Conservation (phyloP, 2,797 vertebrate species). For the Hylomyscus alleni region DNA sequence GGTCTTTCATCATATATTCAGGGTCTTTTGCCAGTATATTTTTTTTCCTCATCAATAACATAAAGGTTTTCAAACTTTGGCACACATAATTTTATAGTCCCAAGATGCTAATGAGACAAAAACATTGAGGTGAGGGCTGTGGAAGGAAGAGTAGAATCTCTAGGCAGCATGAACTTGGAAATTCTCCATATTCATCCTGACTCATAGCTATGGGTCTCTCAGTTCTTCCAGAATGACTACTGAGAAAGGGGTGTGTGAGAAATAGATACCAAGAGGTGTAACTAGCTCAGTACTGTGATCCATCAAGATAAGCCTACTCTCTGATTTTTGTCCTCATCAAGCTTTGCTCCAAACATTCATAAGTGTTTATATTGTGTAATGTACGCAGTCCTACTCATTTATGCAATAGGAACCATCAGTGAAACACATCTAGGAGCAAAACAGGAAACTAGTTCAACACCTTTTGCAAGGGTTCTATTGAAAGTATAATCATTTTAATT, state of each 20-base stretch:
- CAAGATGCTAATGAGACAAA: conserved; percentile 66
- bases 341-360: conserved; percentile 38
- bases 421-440: conserved; percentile 47
- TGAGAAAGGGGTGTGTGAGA: conserved; percentile 69
- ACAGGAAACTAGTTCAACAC: conserved; percentile 64
- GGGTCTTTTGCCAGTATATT: conserved; percentile 38
- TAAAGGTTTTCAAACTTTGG: conserved; percentile 62
- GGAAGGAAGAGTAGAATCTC: conserved; percentile 56
- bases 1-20: background rate
- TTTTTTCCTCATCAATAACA: background rate
- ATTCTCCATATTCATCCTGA: conserved; percentile 44
- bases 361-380: conserved; percentile 70
- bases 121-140: conserved; percentile 21
- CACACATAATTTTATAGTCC: conserved; percentile 51
- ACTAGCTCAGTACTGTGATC: conserved; percentile 32
- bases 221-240: conserved; percentile 57
- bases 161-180: conserved; percentile 59
- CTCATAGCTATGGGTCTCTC: conserved; percentile 48
- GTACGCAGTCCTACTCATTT: conserved; percentile 52
- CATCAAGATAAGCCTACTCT: conserved; percentile 60
- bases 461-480: conserved; percentile 60
- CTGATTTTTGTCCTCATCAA: conserved; percentile 49
- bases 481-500: conserved; percentile 65
- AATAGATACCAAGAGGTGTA: conserved; percentile 58
- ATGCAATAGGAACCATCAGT: conserved; percentile 40